A percentile compares a stretch with the other conserved stretches of the same genome.
Evolutionary conservation across 1,140 invertebrate genomes (phyloP).

Genomic region (Spodoptera frugiperda): DNA sequence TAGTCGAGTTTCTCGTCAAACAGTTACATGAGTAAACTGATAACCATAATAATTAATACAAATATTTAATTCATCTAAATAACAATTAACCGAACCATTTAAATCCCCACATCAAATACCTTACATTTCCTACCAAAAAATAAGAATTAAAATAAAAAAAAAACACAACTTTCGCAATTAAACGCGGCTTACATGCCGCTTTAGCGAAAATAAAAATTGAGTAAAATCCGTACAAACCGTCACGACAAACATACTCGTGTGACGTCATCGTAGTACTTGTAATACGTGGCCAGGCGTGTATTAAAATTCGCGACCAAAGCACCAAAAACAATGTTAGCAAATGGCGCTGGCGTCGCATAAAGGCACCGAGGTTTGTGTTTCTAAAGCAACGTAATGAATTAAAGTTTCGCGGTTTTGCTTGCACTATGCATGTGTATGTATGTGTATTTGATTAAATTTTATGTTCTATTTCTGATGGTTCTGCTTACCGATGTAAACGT

Average conservation of each 20-base stretch:
- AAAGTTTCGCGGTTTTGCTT: no score
- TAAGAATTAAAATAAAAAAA: constrained; percentile 7
- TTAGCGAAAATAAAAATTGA: constrained; percentile 31
- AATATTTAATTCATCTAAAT: no score
- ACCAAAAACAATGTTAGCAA: constrained; percentile 15
- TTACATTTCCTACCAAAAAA: background rate
- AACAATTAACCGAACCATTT: background rate
- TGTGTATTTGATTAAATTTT: background rate
- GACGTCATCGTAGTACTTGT: background rate
- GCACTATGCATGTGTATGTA: background rate
- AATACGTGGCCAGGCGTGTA: constrained; percentile 14
- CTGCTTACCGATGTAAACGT: background rate
- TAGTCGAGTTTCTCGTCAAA: no score
- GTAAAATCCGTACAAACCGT: constrained; percentile 25
- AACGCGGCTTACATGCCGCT: constrained; percentile 17
- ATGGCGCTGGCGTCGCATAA: background rate
- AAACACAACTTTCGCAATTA: constrained; percentile 35
- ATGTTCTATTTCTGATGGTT: no score
- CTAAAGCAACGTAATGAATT: no score
- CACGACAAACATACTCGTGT: constrained; percentile 11
- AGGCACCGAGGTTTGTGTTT: background rate
- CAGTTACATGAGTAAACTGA: no score
- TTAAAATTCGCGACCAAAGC: constrained; percentile 21
- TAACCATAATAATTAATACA: no score
- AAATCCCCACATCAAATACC: background rate